A percentile compares a stretch with the other conserved stretches of the same genome.
Conservation (phyloP, 2,113 vertebrate species). For the Pionites leucogaster region DNA sequence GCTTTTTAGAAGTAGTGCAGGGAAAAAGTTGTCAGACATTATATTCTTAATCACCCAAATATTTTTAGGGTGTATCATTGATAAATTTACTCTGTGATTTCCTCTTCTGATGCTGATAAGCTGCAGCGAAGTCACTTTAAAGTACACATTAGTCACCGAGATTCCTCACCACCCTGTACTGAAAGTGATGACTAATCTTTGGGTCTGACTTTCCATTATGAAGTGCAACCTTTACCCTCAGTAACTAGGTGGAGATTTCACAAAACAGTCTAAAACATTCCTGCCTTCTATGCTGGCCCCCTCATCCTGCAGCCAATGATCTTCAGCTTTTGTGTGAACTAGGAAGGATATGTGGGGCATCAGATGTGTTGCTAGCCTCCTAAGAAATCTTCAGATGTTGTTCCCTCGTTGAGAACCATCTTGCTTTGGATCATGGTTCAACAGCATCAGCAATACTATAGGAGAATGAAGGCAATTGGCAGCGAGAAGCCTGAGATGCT, state of each 20-base stretch:
- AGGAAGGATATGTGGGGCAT: not conserved
- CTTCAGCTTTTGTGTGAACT: not conserved
- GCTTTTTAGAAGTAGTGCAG: not conserved
- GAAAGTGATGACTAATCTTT: constrained; percentile 35
- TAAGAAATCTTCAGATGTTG: too few relatives aligned
- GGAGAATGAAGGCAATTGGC: not conserved
- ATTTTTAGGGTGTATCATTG: not conserved
- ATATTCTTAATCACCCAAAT: not conserved
- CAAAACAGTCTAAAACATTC: not conserved
- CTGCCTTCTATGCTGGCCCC: not conserved
- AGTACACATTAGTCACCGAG: constrained; percentile 34
- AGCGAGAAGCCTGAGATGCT: not conserved
- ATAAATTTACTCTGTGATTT: not conserved
- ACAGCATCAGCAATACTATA: not conserved
- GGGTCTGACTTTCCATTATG: not conserved
- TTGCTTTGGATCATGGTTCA: not conserved
- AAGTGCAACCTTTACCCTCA: not conserved
- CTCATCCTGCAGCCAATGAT: not conserved
- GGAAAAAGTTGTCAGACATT: not conserved
- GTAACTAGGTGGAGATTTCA: constrained; percentile 14
- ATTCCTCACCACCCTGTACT: not conserved
- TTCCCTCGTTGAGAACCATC: not conserved
- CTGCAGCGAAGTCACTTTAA: not conserved
- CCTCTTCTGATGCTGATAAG: not conserved
- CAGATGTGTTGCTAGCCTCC: not conserved